Evolutionary conservation across 2,113 vertebrate species (phyloP).

Genomic region (Gymnorhina tibicen): DNA sequence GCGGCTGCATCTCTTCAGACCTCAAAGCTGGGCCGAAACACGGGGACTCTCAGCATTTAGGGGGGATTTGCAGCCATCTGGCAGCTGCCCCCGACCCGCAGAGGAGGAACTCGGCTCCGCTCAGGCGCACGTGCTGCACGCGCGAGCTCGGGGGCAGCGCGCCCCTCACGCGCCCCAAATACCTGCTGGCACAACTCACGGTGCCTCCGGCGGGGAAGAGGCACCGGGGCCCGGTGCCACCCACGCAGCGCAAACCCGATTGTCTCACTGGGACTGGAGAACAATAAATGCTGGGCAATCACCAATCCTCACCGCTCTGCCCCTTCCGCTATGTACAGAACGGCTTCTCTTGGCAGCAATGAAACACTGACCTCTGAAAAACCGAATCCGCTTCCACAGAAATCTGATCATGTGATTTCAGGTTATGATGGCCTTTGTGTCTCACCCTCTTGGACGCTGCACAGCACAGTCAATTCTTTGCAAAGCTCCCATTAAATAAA

Average conservation of each 20-base stretch:
- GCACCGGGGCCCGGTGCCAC: not conserved
- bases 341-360: not conserved
- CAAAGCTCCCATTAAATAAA: not conserved
- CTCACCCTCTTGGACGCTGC: not conserved
- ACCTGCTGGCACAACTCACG: rapidly evolving
- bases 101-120: not conserved
- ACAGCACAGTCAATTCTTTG: not conserved
- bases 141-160: rapidly evolving
- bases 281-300: not conserved
- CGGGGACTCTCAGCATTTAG: rapidly evolving
- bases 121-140: not conserved
- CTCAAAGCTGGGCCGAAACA: not conserved
- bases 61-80: rapidly evolving
- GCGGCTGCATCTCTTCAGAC: rapidly evolving
- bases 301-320: not conserved
- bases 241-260: too few species aligned
- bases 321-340: not conserved
- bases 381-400: not conserved
- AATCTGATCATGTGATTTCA: not conserved
- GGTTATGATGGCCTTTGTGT: not conserved
- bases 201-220: not conserved
- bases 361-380: not conserved
- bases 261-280: not conserved
- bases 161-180: not conserved
- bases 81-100: not conserved